Conservation (phyloP, 2,888 invertebrate genomes). For the Noctua comes region DNA sequence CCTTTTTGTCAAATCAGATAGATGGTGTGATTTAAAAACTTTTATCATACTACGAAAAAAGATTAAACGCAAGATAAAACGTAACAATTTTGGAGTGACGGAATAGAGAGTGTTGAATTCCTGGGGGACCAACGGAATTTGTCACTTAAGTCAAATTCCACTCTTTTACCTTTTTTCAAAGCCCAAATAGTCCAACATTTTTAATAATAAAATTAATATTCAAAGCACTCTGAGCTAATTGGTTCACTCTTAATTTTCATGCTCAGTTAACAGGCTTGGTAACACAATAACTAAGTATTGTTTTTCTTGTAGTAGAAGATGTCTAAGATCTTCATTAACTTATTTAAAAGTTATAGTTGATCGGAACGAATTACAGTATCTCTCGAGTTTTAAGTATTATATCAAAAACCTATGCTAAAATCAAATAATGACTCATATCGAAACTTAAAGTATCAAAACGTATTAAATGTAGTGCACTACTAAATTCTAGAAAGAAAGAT, state of each 20-base stretch:
- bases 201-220: not conserved
- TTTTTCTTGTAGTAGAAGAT: not conserved
- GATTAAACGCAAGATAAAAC: conserved; percentile 24
- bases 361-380: not conserved
- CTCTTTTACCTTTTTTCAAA: conserved; percentile 14
- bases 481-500: not conserved
- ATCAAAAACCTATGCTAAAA: not conserved
- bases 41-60: conserved; percentile 12
- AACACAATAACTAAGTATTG: not conserved
- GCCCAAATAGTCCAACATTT: not conserved
- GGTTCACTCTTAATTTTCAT: not conserved
- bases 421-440: not conserved
- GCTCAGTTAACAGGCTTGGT: not conserved
- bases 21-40: not conserved
- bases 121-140: conserved; percentile 36
- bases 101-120: conserved; percentile 31
- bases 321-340: not conserved
- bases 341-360: not conserved
- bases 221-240: not conserved
- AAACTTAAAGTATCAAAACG: not conserved
- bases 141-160: conserved; percentile 20
- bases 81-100: conserved; percentile 15
- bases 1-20: not conserved
- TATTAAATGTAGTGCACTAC: not conserved
- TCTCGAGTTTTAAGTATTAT: not conserved